Evolutionary conservation across 2,113 vertebrate genomes (phyloP), one percentile per base, ranked within the genome.

Genomic region (Drymodes brunneopygia): DNA sequence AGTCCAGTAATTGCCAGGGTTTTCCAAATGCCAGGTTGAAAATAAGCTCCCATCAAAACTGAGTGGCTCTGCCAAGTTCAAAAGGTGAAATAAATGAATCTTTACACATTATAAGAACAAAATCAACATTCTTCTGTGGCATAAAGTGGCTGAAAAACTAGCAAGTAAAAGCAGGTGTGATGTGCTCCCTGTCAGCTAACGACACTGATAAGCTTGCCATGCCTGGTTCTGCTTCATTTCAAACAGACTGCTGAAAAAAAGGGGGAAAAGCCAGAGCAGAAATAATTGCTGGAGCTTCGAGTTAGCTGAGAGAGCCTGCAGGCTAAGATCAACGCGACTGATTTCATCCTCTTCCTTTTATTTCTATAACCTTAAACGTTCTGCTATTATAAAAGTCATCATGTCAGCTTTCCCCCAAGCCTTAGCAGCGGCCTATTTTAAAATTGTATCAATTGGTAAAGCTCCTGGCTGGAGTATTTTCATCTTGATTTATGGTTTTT

Each of bases 301-400:
- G 98, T 86, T 96, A 97, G 98, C 97, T 42, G 96, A 95, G 97
- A 97, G 98, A 97, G 98, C 98, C 98, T 96, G 98, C 97, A 96
- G 97, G 98, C 98, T 97, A 97, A 99, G 98, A 99, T 99, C 98
- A 98, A 96, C 97, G 81, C 94, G 60, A 96, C 98, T 98, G 98
- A 98, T 98, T 98, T 98, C 98, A 98, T 97, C 98, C 97, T 97
- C 98, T 96, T 96, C 97, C 98, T 97, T 98, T 98, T 98, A 98
- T 98, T 98, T 98, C 98, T 98, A 97, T 98, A 98, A 98, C 97
- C 98, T 98, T 98, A 98, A 98, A 98, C 93, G 97, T 97, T 98
- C 97, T 97, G 98, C 98, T 98, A 99, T 98, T 98, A 97, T 97
- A 98, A 97, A 98, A 98, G 98, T 98, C 98, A 98, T 97, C 96